These are phyloP conservation scores for Darevskia nairensis DNA, from an alignment of 2,797 vertebrate genomes.

Conservation along the genomic window DNA sequence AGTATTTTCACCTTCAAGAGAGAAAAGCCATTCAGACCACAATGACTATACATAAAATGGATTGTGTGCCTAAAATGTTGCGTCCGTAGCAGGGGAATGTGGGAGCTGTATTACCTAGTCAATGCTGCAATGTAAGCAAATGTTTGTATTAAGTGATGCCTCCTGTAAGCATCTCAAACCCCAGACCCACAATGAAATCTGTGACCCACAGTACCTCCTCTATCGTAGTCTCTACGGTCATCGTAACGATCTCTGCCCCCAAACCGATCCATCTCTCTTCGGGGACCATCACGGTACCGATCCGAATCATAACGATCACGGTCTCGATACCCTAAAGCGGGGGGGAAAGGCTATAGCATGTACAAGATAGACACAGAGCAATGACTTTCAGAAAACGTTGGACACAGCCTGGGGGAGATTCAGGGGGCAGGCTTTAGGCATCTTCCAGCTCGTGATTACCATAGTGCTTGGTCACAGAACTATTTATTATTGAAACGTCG, in stretches of 20 bases:
- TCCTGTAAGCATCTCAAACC: not conserved
- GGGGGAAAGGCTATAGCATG: not conserved
- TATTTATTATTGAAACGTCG: too few relatives aligned
- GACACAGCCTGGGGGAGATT: not conserved
- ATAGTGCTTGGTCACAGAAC: not conserved
- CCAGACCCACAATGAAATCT: not conserved
- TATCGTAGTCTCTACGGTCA: slow-evolving; percentile 87
- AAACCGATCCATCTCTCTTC: slow-evolving; percentile 87
- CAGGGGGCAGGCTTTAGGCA: not conserved
- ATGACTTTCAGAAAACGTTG: not conserved
- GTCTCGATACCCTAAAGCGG: slow-evolving; percentile 84
- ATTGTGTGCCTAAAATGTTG: not conserved
- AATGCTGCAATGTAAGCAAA: not conserved
- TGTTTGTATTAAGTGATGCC: not conserved
- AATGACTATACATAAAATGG: not conserved
- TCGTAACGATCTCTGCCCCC: slow-evolving; percentile 90
- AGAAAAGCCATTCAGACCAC: not conserved
- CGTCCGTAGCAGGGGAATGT: not conserved
- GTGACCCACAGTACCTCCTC: slow-evolving; percentile 77
- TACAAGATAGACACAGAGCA: not conserved
- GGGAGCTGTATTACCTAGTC: not conserved
- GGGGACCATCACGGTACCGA: slow-evolving; percentile 82
- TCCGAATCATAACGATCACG: slow-evolving; percentile 87
- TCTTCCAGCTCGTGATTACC: not conserved
- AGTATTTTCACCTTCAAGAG: not conserved